phyloP scores from a whole-genome alignment of 2,888 invertebrate genomes.

The Lycia hirtaria region DNA sequence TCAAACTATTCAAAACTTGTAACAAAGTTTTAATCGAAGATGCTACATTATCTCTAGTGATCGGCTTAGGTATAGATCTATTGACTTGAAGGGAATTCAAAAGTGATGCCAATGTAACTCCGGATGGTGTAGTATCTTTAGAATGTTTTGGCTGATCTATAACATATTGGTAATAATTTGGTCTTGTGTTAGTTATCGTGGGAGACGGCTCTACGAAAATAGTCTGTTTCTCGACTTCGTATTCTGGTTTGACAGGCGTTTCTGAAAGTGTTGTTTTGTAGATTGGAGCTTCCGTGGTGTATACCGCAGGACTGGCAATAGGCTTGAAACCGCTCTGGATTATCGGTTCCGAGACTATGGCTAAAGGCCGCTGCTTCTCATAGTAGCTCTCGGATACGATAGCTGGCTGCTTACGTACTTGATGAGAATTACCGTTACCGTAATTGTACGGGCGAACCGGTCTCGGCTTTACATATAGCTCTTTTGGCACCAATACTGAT shows the following conservation, averaged over 20 bases:
- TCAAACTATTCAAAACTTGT: conserved; percentile 90
- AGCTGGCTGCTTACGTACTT: conserved; percentile 59
- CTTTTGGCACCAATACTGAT: conserved; percentile 58
- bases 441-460: conserved; percentile 62
- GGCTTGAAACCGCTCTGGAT: conserved; percentile 75
- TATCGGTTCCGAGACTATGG: conserved; percentile 55
- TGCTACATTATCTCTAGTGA: conserved; percentile 91
- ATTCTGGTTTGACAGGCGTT: conserved; percentile 39
- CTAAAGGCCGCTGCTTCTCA: conserved; percentile 62
- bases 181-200: conserved; percentile 48
- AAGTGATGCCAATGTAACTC: conserved; percentile 79
- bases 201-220: conserved; percentile 49
- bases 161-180: conserved; percentile 66
- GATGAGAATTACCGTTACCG: conserved; percentile 56
- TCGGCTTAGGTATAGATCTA: conserved; percentile 90
- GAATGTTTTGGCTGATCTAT: conserved; percentile 58
- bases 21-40: conserved; percentile 91
- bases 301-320: conserved; percentile 53
- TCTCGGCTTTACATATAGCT: conserved; percentile 68
- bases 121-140: conserved; percentile 51
- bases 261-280: conserved; percentile 53
- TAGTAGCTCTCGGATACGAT: conserved; percentile 75
- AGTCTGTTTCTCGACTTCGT: conserved; percentile 53
- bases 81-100: conserved; percentile 90
- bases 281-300: conserved; percentile 53